Evolutionary conservation across 2,797 vertebrate genomes (phyloP), one percentile per base, ranked within the genome.

Genomic region (Dallia pectoralis): DNA sequence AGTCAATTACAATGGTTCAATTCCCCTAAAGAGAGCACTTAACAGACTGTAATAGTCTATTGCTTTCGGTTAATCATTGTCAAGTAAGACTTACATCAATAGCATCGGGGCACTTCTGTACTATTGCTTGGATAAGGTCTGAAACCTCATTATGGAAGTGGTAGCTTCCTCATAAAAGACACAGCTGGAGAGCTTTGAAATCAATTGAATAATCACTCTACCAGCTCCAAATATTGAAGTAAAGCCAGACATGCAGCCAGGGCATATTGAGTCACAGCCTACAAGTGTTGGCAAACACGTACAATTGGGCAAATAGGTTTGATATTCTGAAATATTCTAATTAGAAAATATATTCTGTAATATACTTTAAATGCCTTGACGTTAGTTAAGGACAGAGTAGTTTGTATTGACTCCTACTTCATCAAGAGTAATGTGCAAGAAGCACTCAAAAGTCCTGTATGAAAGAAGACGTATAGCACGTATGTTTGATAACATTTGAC

Each of bases 101-200:
- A 19, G 18, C 51, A 22, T 22, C 19, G 15, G 29, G 5, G 61
- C 25, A 29, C 15, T 12, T n/a, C 30, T 29, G 25, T 63, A 15
- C 27, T 27, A 30, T 18, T 63, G 61, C 29, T 63, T 63, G 61
- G 61, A 62, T 25, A 63, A n/a, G 61, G 25, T 63, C 14, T 63
- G 61, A 32, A 62, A 63, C 14, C 5, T 4, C 61, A 63, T 30
- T 29, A 12, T 6, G 11, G 4, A 6, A 15, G 14, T 63, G 18
- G 18, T 16, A 27, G 2, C 0, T 15, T 63, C n/a, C 9, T 56
- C n/a, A 56, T 56, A 56, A 12, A n/a, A 56, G 51, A 7, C 51
- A 56, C 51, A 56, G 51, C n/a, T 56, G 51, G n/a, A 56, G n/a
- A 22, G 51, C n/a, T 9, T n/a, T 56, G n/a, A 56, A 56, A 56